Percentiles rank a stretch among this genome's conserved stretches.
Conservation (phyloP, 2,888 invertebrate species). For the Monopis laevigella region DNA sequence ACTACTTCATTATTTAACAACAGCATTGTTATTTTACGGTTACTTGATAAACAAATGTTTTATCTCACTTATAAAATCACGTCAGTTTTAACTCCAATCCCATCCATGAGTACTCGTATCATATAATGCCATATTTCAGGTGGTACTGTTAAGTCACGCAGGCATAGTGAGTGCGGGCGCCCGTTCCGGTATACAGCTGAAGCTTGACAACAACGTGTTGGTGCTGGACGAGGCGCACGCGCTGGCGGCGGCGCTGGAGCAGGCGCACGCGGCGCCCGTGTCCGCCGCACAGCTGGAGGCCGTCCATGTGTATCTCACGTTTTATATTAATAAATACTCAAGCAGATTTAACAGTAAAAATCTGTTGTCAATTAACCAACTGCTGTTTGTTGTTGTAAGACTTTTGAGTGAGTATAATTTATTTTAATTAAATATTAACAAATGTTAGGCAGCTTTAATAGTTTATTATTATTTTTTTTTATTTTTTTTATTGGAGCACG, state of each 20-base stretch:
- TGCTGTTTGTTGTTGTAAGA: constrained; percentile 79
- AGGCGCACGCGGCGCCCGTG: constrained; percentile 83
- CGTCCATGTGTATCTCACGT: constrained; percentile 71
- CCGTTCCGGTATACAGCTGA: constrained; percentile 45
- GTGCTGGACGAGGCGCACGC: constrained; percentile 98
- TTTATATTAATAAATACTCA: constrained; percentile 79
- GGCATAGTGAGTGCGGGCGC: constrained; percentile 54
- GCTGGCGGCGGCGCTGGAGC: constrained; percentile 87
- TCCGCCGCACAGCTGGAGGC: constrained; percentile 71
- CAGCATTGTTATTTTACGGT: too few species aligned
- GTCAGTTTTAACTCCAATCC: too few species aligned
- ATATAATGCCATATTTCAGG: constrained; percentile 33
- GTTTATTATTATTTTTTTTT: too few species aligned
- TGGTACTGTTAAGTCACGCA: constrained; percentile 52
- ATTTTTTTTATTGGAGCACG: too few species aligned
- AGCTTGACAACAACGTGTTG: constrained; percentile 76
- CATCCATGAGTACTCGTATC: too few species aligned
- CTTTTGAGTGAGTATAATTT: constrained; percentile 52
- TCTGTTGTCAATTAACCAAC: constrained; percentile 82
- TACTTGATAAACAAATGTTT: too few species aligned
- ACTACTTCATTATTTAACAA: too few species aligned
- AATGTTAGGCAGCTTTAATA: too few species aligned
- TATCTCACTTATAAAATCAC: too few species aligned
- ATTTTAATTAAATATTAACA: too few species aligned
- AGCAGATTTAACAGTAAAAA: constrained; percentile 80